phyloP scores from a whole-genome alignment of 1,140 invertebrate species.

The Drosophila watanabei region DNA sequence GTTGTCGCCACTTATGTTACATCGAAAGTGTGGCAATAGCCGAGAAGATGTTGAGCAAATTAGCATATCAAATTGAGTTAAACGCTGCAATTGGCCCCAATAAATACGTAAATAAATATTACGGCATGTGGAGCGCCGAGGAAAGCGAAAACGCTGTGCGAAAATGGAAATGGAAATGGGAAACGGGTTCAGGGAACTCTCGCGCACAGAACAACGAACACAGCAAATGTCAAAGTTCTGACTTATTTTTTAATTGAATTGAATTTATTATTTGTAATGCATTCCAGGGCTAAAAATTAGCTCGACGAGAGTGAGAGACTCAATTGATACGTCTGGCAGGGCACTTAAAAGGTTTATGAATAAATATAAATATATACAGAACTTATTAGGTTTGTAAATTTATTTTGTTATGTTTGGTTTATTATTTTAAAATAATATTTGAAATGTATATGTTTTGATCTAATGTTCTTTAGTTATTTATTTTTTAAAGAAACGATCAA shows the following conservation, averaged over 20 bases:
- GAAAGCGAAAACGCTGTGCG: conserved; percentile 41
- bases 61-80: conserved; percentile 84
- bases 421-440: background rate
- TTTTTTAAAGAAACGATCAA: too few species aligned
- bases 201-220: background rate
- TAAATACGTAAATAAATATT: conserved; percentile 49
- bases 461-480: too few species aligned
- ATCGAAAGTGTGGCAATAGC: conserved; percentile 43
- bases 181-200: conserved; percentile 26
- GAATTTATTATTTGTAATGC: conserved; percentile 7
- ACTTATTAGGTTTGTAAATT: background rate
- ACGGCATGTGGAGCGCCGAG: conserved; percentile 22
- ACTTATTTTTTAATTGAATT: conserved; percentile 18
- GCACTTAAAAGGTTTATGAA: background rate
- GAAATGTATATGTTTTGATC: background rate
- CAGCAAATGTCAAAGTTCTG: conserved; percentile 27
- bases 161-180: conserved; percentile 24
- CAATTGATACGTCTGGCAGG: background rate
- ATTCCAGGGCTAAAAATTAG: background rate
- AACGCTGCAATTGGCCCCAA: conserved; percentile 62
- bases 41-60: conserved; percentile 56
- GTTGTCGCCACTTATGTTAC: conserved; percentile 18
- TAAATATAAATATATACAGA: background rate
- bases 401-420: background rate
- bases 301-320: background rate